Base-by-base conservation (phyloP, 2,888 invertebrate species). In the Heliothis peltigera region DNA sequence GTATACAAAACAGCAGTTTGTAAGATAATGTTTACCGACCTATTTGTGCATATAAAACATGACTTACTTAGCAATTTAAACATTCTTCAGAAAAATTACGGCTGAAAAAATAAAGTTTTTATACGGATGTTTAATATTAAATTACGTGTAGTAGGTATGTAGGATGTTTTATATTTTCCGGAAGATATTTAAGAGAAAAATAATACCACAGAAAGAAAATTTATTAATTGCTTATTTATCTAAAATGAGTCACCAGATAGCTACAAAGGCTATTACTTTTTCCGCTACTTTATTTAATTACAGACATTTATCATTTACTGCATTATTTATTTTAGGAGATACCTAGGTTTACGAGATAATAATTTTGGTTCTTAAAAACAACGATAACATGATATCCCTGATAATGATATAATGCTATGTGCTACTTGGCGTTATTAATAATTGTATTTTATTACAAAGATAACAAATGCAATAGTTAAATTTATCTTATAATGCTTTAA, bases 401-500 rank as follows among this genome's bases (percentile, higher is more conserved):
- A 32, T 47, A 55, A 55, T 4, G 2, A 64, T 15, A 64, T 54
- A 65, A 56, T 42, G 10, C 32, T 64, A 66, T 56, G 56, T 66
- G 32, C 28, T 12, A 22, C 48, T 32, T 56, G 17, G 15, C 1
- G n/a, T 32, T 19, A 8, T 32, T n/a, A 35, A n/a, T n/a, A n/a
- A n/a, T 35, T 49, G n/a, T n/a, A 21, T 39, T 64, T 4, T 43
- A n/a, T n/a, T n/a, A n/a, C n/a, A n/a, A n/a, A n/a, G n/a, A n/a
- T n/a, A n/a, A n/a, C n/a, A n/a, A n/a, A n/a, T n/a, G n/a, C n/a
- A n/a, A n/a, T n/a, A n/a, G n/a, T n/a, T n/a, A n/a, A n/a, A n/a
- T n/a, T n/a, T n/a, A n/a, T n/a, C n/a, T n/a, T n/a, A n/a, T n/a
- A n/a, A n/a, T n/a, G n/a, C n/a, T n/a, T n/a, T n/a, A n/a, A n/a